Base-by-base conservation (phyloP, 2,888 invertebrate genomes). In the Agonum fuliginosum region DNA sequence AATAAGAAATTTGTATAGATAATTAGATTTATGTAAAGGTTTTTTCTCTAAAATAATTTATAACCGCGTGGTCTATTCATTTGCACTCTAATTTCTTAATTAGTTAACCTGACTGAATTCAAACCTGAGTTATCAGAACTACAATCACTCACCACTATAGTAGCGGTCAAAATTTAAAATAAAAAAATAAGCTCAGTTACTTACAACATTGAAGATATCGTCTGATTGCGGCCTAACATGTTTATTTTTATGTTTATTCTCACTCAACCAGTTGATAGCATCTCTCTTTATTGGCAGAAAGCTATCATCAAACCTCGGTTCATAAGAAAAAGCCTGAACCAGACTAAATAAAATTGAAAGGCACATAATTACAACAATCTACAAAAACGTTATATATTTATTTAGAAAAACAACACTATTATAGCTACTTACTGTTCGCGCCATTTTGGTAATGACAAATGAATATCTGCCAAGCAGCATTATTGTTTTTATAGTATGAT, bases 401-500 rank as follows among this genome's bases (percentile, higher is more conserved):
- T 43, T 3, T 3, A 14, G 14, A 30, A 30, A 5, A 30, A n/a
- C 8, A 5, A 30, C 8, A 8, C 30, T 30, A 5, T 8, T 3
- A 0, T 0, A 46, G 8, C 6, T 17, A 62, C 58, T 62, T 62
- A 62, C 58, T 17, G 30, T 6, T 10, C 8, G 3, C 17, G 58
- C 14, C 58, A 62, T 62, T 62, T 62, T 62, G 14, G 12, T 8
- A 12, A 14, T 8, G 30, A 10, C 58, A 62, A 62, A 62, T 62
- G 58, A 27, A 46, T 30, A 30, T 30, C 58, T 14, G 14, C 1
- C n/a, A 17, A 12, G 14, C 17, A 30, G 10, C 14, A 24, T 4
- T 62, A 30, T 4, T 62, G 58, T 62, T 30, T 62, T 62, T 62
- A 62, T 62, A 62, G 30, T 5, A 10, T 30, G 34, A 62, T 62